Evolutionary conservation across 2,888 invertebrate species (phyloP), one percentile per base, ranked within the genome.

Genomic region (Rhagonycha fulva): DNA sequence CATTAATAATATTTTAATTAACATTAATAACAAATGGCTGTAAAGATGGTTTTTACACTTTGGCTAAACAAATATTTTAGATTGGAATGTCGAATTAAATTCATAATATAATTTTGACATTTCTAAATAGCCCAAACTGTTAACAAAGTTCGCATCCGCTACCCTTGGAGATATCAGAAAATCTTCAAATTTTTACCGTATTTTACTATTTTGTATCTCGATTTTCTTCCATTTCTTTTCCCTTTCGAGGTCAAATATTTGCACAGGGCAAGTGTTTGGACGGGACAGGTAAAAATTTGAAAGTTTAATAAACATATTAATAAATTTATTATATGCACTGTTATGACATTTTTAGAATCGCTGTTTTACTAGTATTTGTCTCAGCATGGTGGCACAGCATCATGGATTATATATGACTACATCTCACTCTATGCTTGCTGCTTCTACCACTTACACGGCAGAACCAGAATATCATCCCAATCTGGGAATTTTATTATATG

Each of bases 61-160:
- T 47, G 47, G n/a, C 7, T 7, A 47, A 47, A 9, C 47, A 47
- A 47, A 47, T 47, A 47, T 47, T 47, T 47, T 12, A 72, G 79
- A 79, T 80, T 80, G 84, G 84, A 84, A 84, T 84, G 83, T 80
- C 82, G 81, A 77, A 79, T 82, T 84, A 84, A 85, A 84, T 47
- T 47, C 47, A 47, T 84, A 84, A 84, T 84, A 82, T 82, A 82
- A 84, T 83, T 85, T 84, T 83, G 84, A 84, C 84, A 81, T 84
- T 84, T 84, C 84, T 82, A 84, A 83, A 84, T 84, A 82, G 83
- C 83, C 82, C 83, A 82, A 82, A 83, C 81, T 81, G 19, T 83
- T 80, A 81, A 81, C 79, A 77, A 80, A 81, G 81, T 80, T 81
- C 80, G 78, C 75, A 79, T 19, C 19, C 19, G 83, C 82, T 83